Evolutionary conservation across 2,888 invertebrate genomes (phyloP).

Genomic region (Tenthredo distinguenda): DNA sequence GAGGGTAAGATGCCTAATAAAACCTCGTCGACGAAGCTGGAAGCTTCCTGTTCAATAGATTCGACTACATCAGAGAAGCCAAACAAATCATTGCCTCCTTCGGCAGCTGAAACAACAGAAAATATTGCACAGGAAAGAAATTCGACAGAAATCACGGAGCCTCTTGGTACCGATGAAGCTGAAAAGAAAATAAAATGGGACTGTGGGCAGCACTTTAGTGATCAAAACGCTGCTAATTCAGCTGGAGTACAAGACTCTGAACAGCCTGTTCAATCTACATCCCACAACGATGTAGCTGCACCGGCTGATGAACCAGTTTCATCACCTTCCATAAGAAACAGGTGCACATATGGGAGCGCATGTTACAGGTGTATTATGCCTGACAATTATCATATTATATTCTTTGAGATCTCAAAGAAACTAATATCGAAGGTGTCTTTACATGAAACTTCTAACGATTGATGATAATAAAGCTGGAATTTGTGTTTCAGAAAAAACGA

Average conservation of each 20-base stretch:
- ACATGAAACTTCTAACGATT: background rate
- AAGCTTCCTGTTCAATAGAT: background rate
- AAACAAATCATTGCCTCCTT: background rate
- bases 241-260: background rate
- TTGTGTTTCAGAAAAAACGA: slow-evolving; percentile 81
- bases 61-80: background rate
- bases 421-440: background rate
- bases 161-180: slow-evolving; percentile 55
- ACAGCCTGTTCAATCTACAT: background rate
- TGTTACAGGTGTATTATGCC: slow-evolving; percentile 81
- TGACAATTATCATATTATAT: background rate
- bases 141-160: background rate
- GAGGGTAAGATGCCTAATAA: background rate
- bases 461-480: background rate
- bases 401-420: background rate
- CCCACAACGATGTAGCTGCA: slow-evolving; percentile 50
- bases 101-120: background rate
- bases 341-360: slow-evolving; percentile 83
- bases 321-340: slow-evolving; percentile 73
- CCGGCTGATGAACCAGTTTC: slow-evolving; percentile 22
- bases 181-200: slow-evolving; percentile 64
- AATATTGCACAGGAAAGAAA: background rate
- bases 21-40: background rate
- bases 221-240: slow-evolving; percentile 21
- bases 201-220: slow-evolving; percentile 60